A percentile compares a stretch with the other conserved stretches of the same genome.
These are phyloP conservation scores for Dioctria linearis DNA, from an alignment of 2,888 invertebrate species.

Conservation along the genomic window DNA sequence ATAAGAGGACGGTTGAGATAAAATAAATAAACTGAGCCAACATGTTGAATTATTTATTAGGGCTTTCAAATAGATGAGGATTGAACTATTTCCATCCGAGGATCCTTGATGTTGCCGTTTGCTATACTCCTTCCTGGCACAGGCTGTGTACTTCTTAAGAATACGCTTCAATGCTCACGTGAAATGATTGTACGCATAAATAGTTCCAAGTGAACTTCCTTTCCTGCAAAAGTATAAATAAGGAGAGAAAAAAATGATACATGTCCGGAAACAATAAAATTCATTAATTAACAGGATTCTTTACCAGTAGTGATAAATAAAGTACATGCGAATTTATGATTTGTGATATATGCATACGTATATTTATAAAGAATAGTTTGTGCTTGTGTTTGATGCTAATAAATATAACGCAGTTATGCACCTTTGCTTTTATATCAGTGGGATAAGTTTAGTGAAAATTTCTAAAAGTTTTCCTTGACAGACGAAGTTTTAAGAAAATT, in stretches of 20 bases:
- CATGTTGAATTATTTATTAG: slow-evolving; percentile 56
- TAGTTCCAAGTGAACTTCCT: slow-evolving; percentile 33
- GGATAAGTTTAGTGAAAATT: no score
- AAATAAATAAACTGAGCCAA: slow-evolving; percentile 54
- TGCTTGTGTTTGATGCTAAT: no score
- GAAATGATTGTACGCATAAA: slow-evolving; percentile 38
- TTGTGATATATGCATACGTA: no score
- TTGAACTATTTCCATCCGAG: slow-evolving; percentile 49
- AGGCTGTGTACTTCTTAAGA: slow-evolving; percentile 13
- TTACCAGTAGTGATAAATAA: no score
- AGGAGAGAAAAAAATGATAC: neutral
- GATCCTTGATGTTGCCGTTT: slow-evolving; percentile 10
- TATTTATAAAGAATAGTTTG: no score
- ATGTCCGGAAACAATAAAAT: neutral
- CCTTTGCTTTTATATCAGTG: no score
- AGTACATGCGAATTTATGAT: no score
- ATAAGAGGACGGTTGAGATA: slow-evolving; percentile 25
- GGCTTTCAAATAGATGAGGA: slow-evolving; percentile 57
- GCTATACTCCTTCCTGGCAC: neutral
- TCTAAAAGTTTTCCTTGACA: no score
- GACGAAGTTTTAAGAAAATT: no score
- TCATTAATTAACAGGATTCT: neutral
- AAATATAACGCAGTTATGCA: no score
- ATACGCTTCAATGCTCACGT: slow-evolving; percentile 44
- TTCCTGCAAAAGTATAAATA: slow-evolving; percentile 24